Percentiles rank a stretch among this genome's conserved stretches.
These are phyloP conservation scores for Manduca sexta DNA, from an alignment of 1,140 invertebrate genomes.

Conservation along the genomic window DNA sequence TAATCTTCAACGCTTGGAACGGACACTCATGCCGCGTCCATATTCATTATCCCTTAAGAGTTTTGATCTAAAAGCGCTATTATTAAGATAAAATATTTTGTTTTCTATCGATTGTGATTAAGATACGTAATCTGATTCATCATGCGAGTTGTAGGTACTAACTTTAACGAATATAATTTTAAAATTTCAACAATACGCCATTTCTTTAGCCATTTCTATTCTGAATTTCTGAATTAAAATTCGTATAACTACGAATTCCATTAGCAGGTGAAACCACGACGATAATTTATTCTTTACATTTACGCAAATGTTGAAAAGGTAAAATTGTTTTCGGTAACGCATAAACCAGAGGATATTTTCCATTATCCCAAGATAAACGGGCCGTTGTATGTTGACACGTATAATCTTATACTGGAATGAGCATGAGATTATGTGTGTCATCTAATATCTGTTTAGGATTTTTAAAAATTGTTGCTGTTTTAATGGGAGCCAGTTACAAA, in stretches of 20 bases:
- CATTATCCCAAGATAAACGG: conserved; percentile 37
- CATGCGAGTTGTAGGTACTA: too few relatives aligned
- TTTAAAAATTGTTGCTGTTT: conserved; percentile 3
- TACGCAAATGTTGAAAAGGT: conserved; percentile 3
- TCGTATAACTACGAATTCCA: background rate
- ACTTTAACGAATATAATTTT: too few relatives aligned
- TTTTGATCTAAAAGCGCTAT: too few relatives aligned
- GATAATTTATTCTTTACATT: conserved; percentile 9
- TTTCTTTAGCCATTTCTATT: too few relatives aligned
- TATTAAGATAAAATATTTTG: too few relatives aligned
- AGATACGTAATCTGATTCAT: too few relatives aligned
- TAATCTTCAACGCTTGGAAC: conserved; percentile 7
- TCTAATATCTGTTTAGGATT: conserved; percentile 19
- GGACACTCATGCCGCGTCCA: background rate
- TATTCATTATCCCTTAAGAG: too few relatives aligned
- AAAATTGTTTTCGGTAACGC: conserved; percentile 18
- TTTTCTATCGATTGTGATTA: too few relatives aligned
- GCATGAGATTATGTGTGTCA: conserved; percentile 43
- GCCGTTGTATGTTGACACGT: conserved; percentile 34
- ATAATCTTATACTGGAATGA: conserved; percentile 44
- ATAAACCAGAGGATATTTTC: conserved; percentile 15
- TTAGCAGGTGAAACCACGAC: conserved; percentile 2
- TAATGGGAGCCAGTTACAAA: background rate
- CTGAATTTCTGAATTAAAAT: too few relatives aligned
- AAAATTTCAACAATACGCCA: too few relatives aligned